Evolutionary conservation across 1,140 invertebrate species (phyloP), one percentile per base, ranked within the genome.

Genomic region (Dufourea novaeangliae): DNA sequence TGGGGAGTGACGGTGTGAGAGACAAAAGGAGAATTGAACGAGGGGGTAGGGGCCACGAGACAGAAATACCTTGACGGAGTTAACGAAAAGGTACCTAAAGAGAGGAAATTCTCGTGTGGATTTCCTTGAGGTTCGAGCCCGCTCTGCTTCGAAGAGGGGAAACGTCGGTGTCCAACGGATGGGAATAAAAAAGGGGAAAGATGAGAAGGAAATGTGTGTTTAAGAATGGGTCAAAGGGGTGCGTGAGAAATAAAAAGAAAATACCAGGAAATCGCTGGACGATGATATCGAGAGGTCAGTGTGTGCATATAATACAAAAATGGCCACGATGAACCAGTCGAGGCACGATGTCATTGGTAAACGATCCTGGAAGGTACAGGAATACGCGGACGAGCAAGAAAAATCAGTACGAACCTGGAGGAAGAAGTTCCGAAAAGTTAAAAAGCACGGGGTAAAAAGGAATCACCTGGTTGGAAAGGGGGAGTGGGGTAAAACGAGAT

Each of bases 51-150:
- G n/a, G 12, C 11, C 3, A 46, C n/a, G 52, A 63, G 32, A 10
- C 37, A 68, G 66, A 59, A 69, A 76, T 59, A 76, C 20, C 50
- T 59, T 72, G 75, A 70, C 59, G 74, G 73, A 85, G 77, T 84
- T 83, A 85, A 84, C 67, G 56, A 85, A 82, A 71, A 80, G 70
- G 75, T 72, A 78, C 37, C 78, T 41, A 63, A 82, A 66, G 64
- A 61, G 62, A n/a, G n/a, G n/a, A n/a, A 67, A 80, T 73, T 85
- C 78, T 78, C 82, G 54, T 44, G 52, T 72, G 82, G 85, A 81
- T 83, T 80, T 62, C 62, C 67, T 46, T 17, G 46, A 32, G 67
- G 32, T 63, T 32, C 17, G 29, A 41, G 59, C 20, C 12, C 12
- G 11, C n/a, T n/a, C 29, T 7, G 50, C 29, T 20, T n/a, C n/a